Base-by-base conservation (phyloP, 2,113 vertebrate species). In the Pteropus alecto region DNA sequence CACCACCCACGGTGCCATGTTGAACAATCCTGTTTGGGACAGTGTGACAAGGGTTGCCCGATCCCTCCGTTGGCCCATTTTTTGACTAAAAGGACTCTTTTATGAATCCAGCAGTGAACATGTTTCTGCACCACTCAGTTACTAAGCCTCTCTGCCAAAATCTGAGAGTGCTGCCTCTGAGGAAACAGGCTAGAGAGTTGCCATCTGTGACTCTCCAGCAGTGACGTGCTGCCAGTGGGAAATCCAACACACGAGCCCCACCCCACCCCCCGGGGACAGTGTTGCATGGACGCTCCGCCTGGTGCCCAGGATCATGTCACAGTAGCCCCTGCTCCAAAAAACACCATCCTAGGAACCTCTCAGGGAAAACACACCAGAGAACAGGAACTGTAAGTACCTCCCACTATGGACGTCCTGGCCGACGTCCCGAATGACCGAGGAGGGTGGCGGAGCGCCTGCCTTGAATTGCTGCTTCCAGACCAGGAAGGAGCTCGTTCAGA, bases 1-100 rank as follows among this genome's bases (percentile, higher is more conserved):
- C 13, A 14, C 19, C 2, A 21, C 1, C 61, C 28, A 28, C 10
- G 8, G 48, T 6, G 41, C 63, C 63, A 1, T 0, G 9, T 7
- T 19, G 15, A 35, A 18, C 6, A 58, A 43, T 11, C 51, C 38
- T 63, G 33, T 43, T 7, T 1, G 16, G 10, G 7, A 6, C 0
- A 24, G 1, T 7, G 10, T 1, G 6, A 43, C 51, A 30, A 3
- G 7, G 33, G 71, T 38, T 10, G 28, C 11, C 8, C 10, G 41
- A 15, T 12, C 18, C 35, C 54, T 35, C 43, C 35, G 38, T 21
- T 33, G 67, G 24, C 58, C 68, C 33, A 41, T 22, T 11, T 38
- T 43, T n/a, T 21, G 65, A 71, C 16, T 63, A 41, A 71, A 54
- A 46, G 22, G 21, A 35, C 43, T 51, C 41, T 58, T n/a, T 41